phyloP scores from a whole-genome alignment of 2,113 vertebrate genomes.

The Cromileptes altivelis region DNA sequence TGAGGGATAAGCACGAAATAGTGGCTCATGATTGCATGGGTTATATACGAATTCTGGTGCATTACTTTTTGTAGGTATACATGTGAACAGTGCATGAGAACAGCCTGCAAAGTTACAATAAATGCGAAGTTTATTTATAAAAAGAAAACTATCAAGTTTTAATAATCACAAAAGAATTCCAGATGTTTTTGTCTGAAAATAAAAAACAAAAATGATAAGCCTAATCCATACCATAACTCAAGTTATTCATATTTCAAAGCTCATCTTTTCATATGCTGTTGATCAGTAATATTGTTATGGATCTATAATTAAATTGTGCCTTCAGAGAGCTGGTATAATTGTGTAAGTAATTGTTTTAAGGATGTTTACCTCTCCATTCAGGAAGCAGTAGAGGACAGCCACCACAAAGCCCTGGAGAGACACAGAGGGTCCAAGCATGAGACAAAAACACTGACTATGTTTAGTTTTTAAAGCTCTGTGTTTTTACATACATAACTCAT shows the following conservation, averaged over 20 bases:
- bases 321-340: neutral
- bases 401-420: conserved; percentile 94
- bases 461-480: neutral
- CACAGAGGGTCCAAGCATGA: conserved; percentile 12
- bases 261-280: neutral
- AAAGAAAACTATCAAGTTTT: too few species aligned
- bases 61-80: too few species aligned
- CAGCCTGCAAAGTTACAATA: too few species aligned
- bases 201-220: neutral
- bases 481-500: neutral
- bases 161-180: neutral
- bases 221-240: neutral
- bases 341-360: conserved; percentile 26
- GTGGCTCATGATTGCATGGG: too few species aligned
- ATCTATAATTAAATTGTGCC: neutral
- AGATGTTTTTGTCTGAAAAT: neutral
- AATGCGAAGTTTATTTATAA: too few species aligned
- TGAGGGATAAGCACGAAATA: too few species aligned
- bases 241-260: neutral
- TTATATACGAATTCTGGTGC: too few species aligned
- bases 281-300: neutral
- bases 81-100: too few species aligned
- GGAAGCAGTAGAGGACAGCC: conserved; percentile 97
- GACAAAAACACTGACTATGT: neutral
- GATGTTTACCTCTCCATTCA: conserved; percentile 94